Conservation (phyloP, 1,140 invertebrate species). For the Heliconius melpomene region DNA sequence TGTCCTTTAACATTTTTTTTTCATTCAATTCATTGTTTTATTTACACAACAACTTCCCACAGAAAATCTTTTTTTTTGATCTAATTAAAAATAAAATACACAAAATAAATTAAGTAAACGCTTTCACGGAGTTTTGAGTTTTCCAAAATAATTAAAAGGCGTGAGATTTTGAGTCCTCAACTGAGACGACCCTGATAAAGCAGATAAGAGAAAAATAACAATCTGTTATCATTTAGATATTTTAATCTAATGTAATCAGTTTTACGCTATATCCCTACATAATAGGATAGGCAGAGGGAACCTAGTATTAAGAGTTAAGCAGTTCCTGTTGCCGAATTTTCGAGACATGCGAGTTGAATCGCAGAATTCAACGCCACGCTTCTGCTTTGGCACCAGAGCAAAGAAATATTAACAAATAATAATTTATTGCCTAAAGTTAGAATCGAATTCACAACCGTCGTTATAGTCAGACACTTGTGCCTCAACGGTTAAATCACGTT, state of each 20-base stretch:
- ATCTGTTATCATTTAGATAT: constrained; percentile 21
- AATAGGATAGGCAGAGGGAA: no score
- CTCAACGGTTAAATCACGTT: no score
- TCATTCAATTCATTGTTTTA: background rate
- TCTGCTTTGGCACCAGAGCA: background rate
- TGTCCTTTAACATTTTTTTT: background rate
- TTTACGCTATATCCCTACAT: no score
- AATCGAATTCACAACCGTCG: no score
- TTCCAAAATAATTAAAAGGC: constrained; percentile 9
- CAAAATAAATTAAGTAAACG: background rate
- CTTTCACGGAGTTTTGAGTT: background rate
- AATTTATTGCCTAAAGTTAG: no score
- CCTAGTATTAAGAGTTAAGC: no score
- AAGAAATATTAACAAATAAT: no score
- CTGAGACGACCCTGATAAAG: background rate
- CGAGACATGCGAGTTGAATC: no score
- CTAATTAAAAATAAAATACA: background rate
- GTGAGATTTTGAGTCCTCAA: constrained; percentile 7
- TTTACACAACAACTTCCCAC: constrained; percentile 6
- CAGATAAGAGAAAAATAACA: constrained; percentile 22
- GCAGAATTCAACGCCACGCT: no score
- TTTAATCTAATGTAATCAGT: no score
- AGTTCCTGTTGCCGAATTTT: no score
- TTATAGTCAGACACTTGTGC: no score
- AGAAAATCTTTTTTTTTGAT: constrained; percentile 7